These are phyloP conservation scores for Octonoba sinensis DNA, from an alignment of 2,888 invertebrate genomes.

Conservation along the genomic window DNA sequence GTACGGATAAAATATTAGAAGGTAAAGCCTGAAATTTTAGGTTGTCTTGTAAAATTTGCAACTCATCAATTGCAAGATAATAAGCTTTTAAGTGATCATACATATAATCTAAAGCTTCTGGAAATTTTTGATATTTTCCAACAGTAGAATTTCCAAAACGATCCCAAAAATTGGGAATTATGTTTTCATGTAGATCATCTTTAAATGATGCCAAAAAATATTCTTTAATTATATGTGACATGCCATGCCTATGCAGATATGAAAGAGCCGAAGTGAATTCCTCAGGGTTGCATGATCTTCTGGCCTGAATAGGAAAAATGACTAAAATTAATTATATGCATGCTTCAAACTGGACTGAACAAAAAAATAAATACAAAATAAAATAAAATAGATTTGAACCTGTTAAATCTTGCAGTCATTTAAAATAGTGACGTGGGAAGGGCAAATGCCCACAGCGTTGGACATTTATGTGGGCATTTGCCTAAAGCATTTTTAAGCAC, in stretches of 20 bases:
- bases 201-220: slow-evolving; percentile 50
- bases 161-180: slow-evolving; percentile 61
- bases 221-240: slow-evolving; percentile 50
- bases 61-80: slow-evolving; percentile 34
- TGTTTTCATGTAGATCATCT: slow-evolving; percentile 43
- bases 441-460: too few species aligned
- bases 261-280: slow-evolving; percentile 36
- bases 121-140: slow-evolving; percentile 44
- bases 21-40: slow-evolving; percentile 32
- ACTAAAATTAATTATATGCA: neutral
- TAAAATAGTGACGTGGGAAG: too few species aligned
- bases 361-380: too few species aligned
- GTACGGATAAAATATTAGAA: slow-evolving; percentile 8
- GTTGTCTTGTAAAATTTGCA: slow-evolving; percentile 36
- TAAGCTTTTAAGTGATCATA: slow-evolving; percentile 34
- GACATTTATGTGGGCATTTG: too few species aligned
- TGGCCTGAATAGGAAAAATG: neutral
- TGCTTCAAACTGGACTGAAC: too few species aligned
- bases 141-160: slow-evolving; percentile 17
- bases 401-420: too few species aligned
- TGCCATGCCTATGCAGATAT: slow-evolving; percentile 50
- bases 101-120: slow-evolving; percentile 48
- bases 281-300: neutral
- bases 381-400: too few species aligned
- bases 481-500: too few species aligned